Base-by-base conservation (phyloP, 2,113 vertebrate genomes). In the Grallaria varia region DNA sequence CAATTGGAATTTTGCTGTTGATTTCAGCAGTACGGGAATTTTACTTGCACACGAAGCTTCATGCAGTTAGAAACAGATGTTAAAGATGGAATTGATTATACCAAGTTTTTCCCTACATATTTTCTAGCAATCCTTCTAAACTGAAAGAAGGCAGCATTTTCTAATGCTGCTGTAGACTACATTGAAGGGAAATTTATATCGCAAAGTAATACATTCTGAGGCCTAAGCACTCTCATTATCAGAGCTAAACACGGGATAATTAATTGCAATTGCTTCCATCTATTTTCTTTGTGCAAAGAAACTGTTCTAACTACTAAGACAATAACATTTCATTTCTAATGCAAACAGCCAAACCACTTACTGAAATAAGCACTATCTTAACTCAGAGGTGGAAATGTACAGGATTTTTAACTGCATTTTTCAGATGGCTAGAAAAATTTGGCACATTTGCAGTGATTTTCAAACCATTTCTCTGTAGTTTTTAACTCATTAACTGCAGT, bases 81-180 rank as follows among this genome's bases (percentile, higher is more conserved):
- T 90, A 89, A 93, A 94, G 58, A 94, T 69, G 76, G 85, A 81
- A 90, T 84, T 90, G 73, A 95, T 96, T 93, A 90, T 35, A 84
- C 19, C 25, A 67, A 52, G 24, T 60, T 95, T 90, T 56, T n/a
- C 53, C 53, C 19, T 64, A 66, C 88, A 90, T 87, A 90, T n/a
- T 88, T 69, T 60, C 68, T 75, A 78, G 40, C 16, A 68, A 84
- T 82, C 40, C 75, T 90, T 81, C 76, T 86, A 89, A 90, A 68
- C 10, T 4, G 37, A 90, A 88, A 77, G 59, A 88, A 77, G 47
- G 16, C 44, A 81, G 15, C 12, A 56, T 74, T 87, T 86, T 59
- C 47, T 93, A 86, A 74, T 74, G 55, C 44, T 88, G 27, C 15
- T 78, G 24, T 35, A 45, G 40, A 28, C 17, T 64, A 71, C 42